Evolutionary conservation across 2,888 invertebrate species (phyloP).

Genomic region (Pelosia muscerda): DNA sequence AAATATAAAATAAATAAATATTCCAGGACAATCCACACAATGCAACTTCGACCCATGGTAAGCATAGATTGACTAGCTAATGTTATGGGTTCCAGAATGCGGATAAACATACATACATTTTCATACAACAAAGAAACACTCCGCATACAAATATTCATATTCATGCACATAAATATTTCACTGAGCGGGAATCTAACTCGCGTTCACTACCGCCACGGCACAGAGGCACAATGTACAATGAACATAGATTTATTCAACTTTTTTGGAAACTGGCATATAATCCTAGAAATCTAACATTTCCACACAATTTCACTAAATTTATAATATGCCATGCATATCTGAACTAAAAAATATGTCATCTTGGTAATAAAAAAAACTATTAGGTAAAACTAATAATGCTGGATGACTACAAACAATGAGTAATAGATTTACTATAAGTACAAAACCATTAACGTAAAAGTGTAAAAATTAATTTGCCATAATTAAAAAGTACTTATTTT

Average conservation of each 20-base stretch:
- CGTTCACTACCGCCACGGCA: too few species aligned
- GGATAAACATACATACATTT: too few species aligned
- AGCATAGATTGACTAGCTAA: too few species aligned
- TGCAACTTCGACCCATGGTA: too few species aligned
- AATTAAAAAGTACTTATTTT: conserved; percentile 18
- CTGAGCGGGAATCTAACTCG: too few species aligned
- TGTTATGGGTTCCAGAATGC: too few species aligned
- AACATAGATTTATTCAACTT: neutral
- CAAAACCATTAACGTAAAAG: conserved; percentile 4
- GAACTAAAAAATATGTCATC: neutral
- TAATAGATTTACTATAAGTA: conserved; percentile 4
- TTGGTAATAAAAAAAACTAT: neutral
- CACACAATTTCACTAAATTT: neutral
- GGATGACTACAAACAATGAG: neutral
- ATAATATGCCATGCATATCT: neutral
- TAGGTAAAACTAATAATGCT: neutral
- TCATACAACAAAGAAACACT: too few species aligned
- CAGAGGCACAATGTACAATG: neutral
- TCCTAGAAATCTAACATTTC: neutral
- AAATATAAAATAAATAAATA: too few species aligned
- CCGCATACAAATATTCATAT: too few species aligned
- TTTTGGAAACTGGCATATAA: neutral
- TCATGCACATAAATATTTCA: too few species aligned
- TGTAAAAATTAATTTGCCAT: conserved; percentile 11
- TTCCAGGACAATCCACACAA: too few species aligned